Evolutionary conservation across 2,113 vertebrate species (phyloP).

Genomic region (Prionailurus bengalensis): DNA sequence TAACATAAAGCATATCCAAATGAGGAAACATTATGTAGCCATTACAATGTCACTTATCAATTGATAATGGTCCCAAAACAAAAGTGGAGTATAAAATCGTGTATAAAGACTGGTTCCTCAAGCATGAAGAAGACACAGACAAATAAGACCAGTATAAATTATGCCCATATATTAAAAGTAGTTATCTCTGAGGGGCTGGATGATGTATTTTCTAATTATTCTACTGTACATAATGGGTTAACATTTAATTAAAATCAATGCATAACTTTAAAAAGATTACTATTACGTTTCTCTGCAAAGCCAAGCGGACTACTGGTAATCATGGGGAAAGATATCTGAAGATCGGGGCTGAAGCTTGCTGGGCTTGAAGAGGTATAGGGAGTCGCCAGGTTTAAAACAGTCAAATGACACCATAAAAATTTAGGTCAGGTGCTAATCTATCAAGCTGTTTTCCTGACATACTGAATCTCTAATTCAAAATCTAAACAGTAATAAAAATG

Average conservation of each 20-base stretch:
- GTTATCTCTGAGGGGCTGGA: neutral
- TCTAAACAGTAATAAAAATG: constrained; percentile 83
- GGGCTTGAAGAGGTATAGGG: neutral
- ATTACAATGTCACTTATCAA: neutral
- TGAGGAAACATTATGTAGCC: neutral
- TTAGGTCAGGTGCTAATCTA: constrained; percentile 64
- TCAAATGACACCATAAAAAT: constrained; percentile 55
- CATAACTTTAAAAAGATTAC: neutral
- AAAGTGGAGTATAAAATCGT: neutral
- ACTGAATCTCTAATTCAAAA: constrained; percentile 77
- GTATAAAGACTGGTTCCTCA: neutral
- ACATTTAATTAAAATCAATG: neutral
- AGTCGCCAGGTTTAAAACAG: neutral
- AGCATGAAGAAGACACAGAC: neutral
- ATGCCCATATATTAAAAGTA: neutral
- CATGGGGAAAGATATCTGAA: fast-evolving
- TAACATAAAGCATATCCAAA: neutral
- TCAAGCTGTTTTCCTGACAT: constrained; percentile 60
- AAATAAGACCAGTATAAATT: neutral
- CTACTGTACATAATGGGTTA: neutral
- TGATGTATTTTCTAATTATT: neutral
- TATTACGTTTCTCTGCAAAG: constrained; percentile 4
- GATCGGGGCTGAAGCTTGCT: neutral
- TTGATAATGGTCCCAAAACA: constrained; percentile 1
- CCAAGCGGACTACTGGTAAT: neutral